Percentiles rank a stretch among this genome's conserved stretches.
phyloP scores from a whole-genome alignment of 1,140 invertebrate genomes.

The Metopolophium dirhodum region DNA sequence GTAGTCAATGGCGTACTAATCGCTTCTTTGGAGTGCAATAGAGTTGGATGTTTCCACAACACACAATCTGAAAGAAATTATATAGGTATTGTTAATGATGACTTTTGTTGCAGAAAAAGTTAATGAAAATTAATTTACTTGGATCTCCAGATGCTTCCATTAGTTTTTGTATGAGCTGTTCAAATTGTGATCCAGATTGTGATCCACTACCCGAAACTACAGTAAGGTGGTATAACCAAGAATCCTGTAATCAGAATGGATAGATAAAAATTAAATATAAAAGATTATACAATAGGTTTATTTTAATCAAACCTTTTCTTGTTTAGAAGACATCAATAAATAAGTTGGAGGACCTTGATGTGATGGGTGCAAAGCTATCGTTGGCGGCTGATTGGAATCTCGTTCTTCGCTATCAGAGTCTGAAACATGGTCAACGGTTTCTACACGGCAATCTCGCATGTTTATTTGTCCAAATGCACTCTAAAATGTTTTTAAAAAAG shows the following conservation, averaged over 20 bases:
- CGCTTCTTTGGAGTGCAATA: slow-evolving; percentile 90
- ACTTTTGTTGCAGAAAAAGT: neutral
- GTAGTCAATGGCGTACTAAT: slow-evolving; percentile 85
- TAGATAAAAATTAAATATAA: neutral
- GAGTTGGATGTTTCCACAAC: slow-evolving; percentile 89
- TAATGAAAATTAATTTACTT: slow-evolving; percentile 68
- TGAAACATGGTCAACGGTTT: slow-evolving; percentile 90
- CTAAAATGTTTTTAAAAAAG: slow-evolving; percentile 65
- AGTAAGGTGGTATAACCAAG: slow-evolving; percentile 93
- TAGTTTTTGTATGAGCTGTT: slow-evolving; percentile 90
- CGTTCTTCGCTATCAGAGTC: slow-evolving; percentile 91
- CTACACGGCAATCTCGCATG: slow-evolving; percentile 90
- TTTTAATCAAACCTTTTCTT: slow-evolving; percentile 68
- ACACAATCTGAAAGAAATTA: slow-evolving; percentile 75
- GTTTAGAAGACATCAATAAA: slow-evolving; percentile 86
- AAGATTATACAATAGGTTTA: neutral
- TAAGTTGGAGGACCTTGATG: slow-evolving; percentile 88
- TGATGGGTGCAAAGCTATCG: slow-evolving; percentile 90
- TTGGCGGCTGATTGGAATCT: slow-evolving; percentile 75
- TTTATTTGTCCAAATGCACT: slow-evolving; percentile 93
- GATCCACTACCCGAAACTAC: slow-evolving; percentile 90
- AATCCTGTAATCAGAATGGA: slow-evolving; percentile 69
- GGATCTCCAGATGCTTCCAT: slow-evolving; percentile 95
- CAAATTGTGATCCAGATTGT: slow-evolving; percentile 91
- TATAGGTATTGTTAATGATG: slow-evolving; percentile 57